Evolutionary conservation across 2,888 invertebrate species (phyloP).

Genomic region (Laspeyria flexula): DNA sequence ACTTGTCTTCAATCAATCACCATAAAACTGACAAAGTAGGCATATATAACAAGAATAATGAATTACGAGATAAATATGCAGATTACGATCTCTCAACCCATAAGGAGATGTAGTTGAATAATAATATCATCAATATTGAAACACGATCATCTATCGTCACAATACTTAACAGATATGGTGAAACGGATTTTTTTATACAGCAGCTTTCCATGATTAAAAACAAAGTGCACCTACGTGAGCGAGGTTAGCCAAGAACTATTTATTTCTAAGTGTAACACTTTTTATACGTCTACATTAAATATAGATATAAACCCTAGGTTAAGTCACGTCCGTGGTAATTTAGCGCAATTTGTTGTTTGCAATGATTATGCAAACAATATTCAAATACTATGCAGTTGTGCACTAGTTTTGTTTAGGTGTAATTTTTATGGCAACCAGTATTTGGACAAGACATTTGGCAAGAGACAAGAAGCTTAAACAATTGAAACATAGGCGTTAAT

Average conservation of each 20-base stretch:
- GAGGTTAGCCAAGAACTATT: conserved; percentile 31
- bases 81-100: not conserved
- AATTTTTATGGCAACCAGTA: conserved; percentile 7
- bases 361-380: conserved; percentile 35
- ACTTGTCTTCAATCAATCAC: not conserved
- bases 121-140: not conserved
- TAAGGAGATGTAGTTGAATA: not conserved
- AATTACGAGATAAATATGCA: not conserved
- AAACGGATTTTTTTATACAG: not conserved
- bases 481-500: not conserved
- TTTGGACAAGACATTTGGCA: conserved; percentile 7
- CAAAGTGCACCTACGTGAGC: conserved; percentile 36
- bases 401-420: conserved; percentile 14
- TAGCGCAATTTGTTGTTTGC: conserved; percentile 31
- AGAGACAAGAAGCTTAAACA: not conserved
- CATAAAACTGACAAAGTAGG: not conserved
- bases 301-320: conserved; percentile 14
- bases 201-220: conserved; percentile 14
- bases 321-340: conserved; percentile 38
- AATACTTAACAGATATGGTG: not conserved
- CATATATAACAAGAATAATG: not conserved
- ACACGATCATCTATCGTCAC: not conserved
- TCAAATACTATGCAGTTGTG: conserved; percentile 21
- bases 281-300: conserved; percentile 15
- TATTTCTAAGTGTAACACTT: conserved; percentile 24